phyloP scores from a whole-genome alignment of 2,888 invertebrate genomes.

The Ferrisia virgata region DNA sequence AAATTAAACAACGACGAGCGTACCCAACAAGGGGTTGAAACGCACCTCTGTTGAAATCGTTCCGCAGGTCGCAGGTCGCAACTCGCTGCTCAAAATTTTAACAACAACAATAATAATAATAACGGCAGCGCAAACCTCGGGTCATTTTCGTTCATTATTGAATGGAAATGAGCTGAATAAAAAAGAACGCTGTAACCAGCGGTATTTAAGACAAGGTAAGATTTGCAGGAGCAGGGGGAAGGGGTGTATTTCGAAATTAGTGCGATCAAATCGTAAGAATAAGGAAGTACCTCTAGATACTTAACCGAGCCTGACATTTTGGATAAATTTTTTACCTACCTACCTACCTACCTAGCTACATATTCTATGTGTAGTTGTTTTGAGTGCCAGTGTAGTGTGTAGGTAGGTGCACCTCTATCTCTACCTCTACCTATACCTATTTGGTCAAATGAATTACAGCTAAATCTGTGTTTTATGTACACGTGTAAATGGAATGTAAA shows the following conservation, averaged over 20 bases:
- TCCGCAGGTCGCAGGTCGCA: too few species aligned
- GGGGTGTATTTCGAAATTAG: background rate
- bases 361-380: too few species aligned
- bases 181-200: too few species aligned
- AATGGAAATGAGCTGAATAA: too few species aligned
- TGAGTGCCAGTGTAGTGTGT: background rate
- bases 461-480: too few species aligned
- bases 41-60: background rate
- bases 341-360: background rate
- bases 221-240: background rate
- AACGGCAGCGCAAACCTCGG: too few species aligned
- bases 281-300: background rate
- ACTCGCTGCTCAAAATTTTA: background rate
- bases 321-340: background rate
- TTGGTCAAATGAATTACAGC: too few species aligned
- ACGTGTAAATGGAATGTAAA: background rate
- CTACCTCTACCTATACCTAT: too few species aligned
- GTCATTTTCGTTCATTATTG: background rate
- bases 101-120: too few species aligned
- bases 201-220: too few species aligned
- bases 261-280: background rate
- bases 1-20: background rate
- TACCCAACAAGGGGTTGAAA: background rate
- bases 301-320: background rate
- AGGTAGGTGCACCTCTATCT: too few species aligned